Evolutionary conservation across 2,888 invertebrate species (phyloP).

Genomic region (Epinotia brunnichana): DNA sequence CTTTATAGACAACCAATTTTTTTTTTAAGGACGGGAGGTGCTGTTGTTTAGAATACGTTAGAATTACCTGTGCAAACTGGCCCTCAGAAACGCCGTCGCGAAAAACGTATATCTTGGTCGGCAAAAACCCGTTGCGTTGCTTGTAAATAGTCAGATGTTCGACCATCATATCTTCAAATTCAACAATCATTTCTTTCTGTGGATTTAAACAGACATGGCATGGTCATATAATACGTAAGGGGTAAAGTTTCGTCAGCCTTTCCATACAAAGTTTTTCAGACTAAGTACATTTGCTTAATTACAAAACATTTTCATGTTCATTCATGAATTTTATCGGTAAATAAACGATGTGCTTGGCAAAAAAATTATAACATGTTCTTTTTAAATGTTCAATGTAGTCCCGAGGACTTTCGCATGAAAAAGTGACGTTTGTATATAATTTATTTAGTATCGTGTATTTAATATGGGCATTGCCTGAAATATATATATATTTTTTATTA

Average conservation of each 20-base stretch:
- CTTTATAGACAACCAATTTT: no score
- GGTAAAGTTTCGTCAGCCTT: no score
- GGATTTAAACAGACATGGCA: slow-evolving; percentile 41
- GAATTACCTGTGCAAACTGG: slow-evolving; percentile 86
- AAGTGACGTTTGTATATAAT: no score
- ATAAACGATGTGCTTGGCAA: no score
- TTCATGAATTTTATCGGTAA: not conserved
- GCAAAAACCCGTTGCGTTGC: slow-evolving; percentile 73
- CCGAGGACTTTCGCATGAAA: no score
- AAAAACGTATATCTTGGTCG: slow-evolving; percentile 88
- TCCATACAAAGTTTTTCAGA: no score
- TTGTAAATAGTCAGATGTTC: slow-evolving; percentile 86
- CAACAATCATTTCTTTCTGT: slow-evolving; percentile 88
- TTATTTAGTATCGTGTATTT: no score
- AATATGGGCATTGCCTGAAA: no score
- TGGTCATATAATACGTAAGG: not conserved
- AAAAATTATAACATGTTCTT: not conserved
- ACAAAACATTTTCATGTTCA: no score
- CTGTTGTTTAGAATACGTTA: slow-evolving; percentile 1
- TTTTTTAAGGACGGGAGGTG: no score
- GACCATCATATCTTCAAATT: slow-evolving; percentile 87
- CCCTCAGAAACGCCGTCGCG: slow-evolving; percentile 95
- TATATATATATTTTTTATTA: no score
- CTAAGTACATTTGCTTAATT: no score
- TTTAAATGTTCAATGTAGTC: not conserved